These are phyloP conservation scores for Drosophila niveifrons DNA, from an alignment of 2,888 invertebrate species.

Conservation along the genomic window DNA sequence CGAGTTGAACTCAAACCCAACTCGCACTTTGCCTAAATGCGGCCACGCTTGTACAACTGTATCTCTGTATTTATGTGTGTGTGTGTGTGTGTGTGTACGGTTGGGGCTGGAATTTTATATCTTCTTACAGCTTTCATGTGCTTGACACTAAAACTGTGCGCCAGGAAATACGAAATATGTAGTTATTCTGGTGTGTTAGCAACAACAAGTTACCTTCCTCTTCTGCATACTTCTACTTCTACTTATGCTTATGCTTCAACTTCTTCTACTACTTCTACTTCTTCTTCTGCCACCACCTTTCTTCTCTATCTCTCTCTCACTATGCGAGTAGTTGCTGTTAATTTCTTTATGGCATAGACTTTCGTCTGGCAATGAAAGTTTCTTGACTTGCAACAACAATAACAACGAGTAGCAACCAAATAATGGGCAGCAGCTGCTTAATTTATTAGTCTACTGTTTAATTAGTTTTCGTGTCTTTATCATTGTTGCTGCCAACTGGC, in stretches of 20 bases:
- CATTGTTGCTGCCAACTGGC: constrained; percentile 30
- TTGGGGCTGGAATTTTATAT: constrained; percentile 56
- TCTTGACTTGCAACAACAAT: constrained; percentile 63
- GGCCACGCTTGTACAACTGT: constrained; percentile 57
- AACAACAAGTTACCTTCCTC: constrained; percentile 51
- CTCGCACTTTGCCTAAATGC: constrained; percentile 58
- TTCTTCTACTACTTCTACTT: constrained; percentile 8
- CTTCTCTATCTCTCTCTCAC: constrained; percentile 3
- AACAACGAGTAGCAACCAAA: constrained; percentile 23
- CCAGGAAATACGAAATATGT: constrained; percentile 46
- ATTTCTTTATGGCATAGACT: constrained; percentile 70
- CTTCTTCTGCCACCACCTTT: constrained; percentile 10
- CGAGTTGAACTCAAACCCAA: constrained; percentile 44
- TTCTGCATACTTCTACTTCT: neutral
- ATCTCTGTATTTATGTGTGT: neutral
- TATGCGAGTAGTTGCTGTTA: constrained; percentile 53
- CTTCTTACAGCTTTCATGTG: constrained; percentile 61
- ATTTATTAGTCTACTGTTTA: constrained; percentile 76
- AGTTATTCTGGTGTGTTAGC: constrained; percentile 41
- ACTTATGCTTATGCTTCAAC: constrained; percentile 1
- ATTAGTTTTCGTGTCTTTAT: constrained; percentile 65
- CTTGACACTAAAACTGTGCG: constrained; percentile 58
- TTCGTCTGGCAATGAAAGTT: constrained; percentile 77
- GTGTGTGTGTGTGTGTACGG: neutral
- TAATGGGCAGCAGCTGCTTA: constrained; percentile 58